phyloP scores from a whole-genome alignment of 2,113 vertebrate species.

The Pantherophis guttatus region DNA sequence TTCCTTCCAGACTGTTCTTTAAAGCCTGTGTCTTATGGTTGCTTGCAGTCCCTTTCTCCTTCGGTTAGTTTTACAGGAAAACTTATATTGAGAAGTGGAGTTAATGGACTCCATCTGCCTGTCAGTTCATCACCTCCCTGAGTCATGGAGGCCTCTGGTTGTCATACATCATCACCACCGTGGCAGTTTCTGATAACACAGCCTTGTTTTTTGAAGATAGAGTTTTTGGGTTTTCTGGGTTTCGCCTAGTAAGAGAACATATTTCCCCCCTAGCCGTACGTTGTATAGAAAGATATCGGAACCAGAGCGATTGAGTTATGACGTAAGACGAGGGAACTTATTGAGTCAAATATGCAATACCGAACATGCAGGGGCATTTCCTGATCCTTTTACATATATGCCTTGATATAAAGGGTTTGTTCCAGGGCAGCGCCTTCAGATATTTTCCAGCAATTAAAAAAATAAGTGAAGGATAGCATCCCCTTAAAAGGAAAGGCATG shows the following conservation, averaged over 20 bases:
- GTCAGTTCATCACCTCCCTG: constrained; percentile 73
- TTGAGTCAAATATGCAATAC: background rate
- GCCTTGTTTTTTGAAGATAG: constrained; percentile 56
- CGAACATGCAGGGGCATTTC: constrained; percentile 31
- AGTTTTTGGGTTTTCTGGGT: constrained; percentile 47
- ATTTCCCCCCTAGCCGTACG: constrained; percentile 48
- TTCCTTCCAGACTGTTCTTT: constrained; percentile 40
- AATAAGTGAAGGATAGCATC: constrained; percentile 57
- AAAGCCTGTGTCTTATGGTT: constrained; percentile 26
- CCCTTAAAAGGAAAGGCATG: constrained; percentile 73
- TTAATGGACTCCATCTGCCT: constrained; percentile 68
- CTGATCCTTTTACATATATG: constrained; percentile 40
- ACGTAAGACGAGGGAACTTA: constrained; percentile 36
- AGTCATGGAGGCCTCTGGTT: constrained; percentile 66
- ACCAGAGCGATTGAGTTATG: background rate
- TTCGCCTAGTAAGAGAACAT: constrained; percentile 52
- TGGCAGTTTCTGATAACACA: constrained; percentile 57
- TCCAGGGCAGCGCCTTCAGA: constrained; percentile 46
- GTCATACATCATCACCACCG: constrained; percentile 66
- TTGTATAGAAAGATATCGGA: background rate
- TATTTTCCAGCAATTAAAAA: constrained; percentile 55
- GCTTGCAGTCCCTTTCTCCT: constrained; percentile 44
- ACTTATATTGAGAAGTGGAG: constrained; percentile 67
- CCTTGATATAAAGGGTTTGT: constrained; percentile 43
- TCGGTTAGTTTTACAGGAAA: constrained; percentile 64